Conservation (phyloP, 2,113 vertebrate species). For the Capreolus pygargus region DNA sequence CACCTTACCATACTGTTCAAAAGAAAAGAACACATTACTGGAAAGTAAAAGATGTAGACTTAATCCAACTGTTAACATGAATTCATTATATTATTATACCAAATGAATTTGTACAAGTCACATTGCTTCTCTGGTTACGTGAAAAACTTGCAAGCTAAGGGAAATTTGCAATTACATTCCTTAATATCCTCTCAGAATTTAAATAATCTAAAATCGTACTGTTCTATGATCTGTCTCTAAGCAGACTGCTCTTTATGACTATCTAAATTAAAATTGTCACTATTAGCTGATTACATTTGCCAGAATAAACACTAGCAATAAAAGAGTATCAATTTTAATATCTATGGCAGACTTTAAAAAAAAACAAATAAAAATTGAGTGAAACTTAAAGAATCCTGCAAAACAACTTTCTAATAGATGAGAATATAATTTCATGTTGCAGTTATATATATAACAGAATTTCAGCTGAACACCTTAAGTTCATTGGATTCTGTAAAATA, state of each 20-base stretch:
- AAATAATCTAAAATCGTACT: background rate
- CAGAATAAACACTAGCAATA: background rate
- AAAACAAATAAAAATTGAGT: background rate
- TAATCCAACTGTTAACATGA: background rate
- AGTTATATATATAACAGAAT: background rate
- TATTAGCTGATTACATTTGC: background rate
- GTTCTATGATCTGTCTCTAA: background rate
- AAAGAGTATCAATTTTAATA: background rate
- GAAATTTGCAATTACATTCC: background rate
- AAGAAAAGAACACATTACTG: background rate
- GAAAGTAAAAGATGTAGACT: background rate
- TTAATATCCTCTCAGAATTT: background rate
- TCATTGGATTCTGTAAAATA: constrained; percentile 40
- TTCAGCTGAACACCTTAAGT: constrained; percentile 24
- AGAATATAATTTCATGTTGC: background rate
- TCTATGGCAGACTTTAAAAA: background rate
- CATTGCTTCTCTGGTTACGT: background rate
- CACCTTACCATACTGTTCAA: background rate
- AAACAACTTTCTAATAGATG: background rate
- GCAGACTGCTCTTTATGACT: background rate
- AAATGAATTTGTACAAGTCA: background rate
- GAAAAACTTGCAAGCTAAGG: background rate
- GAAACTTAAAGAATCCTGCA: constrained; percentile 23
- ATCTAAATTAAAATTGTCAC: background rate
- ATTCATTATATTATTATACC: background rate